Percentiles rank a stretch among this genome's conserved stretches.
Conservation (phyloP, 2,797 vertebrate species). For the Taenioides sp. region DNA sequence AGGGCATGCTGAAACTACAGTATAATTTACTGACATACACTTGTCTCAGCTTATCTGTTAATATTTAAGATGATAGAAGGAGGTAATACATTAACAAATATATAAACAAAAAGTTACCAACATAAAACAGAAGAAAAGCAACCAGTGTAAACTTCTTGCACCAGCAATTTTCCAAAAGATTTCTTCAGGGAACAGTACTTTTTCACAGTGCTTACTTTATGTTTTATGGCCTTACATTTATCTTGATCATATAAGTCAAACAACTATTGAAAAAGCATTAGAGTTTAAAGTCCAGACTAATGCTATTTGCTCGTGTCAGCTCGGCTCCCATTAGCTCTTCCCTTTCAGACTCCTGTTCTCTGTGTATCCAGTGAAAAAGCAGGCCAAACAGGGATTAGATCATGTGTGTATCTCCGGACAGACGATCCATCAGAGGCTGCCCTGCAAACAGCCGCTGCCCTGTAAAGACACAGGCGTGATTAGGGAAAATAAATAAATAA, state of each 20-base stretch:
- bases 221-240: slow-evolving; percentile 2
- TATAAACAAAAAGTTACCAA: too few species aligned
- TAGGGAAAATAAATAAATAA: slow-evolving; percentile 63
- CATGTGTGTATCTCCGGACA: slow-evolving; percentile 54
- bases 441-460: slow-evolving; percentile 23
- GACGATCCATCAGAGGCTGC: slow-evolving; percentile 45
- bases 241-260: slow-evolving; percentile 13
- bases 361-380: slow-evolving; percentile 41
- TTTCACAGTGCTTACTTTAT: slow-evolving; percentile 3
- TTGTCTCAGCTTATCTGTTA: too few species aligned
- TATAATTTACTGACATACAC: too few species aligned
- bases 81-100: too few species aligned
- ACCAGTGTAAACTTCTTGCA: background rate
- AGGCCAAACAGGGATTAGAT: slow-evolving; percentile 71
- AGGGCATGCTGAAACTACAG: too few species aligned
- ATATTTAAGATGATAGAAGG: too few species aligned
- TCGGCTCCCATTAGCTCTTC: slow-evolving; percentile 41
- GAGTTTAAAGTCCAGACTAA: background rate
- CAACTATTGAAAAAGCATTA: slow-evolving; percentile 24
- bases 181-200: background rate
- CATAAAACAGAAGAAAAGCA: background rate
- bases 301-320: slow-evolving; percentile 24
- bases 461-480: slow-evolving; percentile 59
- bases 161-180: background rate
- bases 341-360: slow-evolving; percentile 32